Percentiles rank a stretch among this genome's conserved stretches.
Conservation (phyloP, 2,113 vertebrate species). For the Heterocephalus glaber region DNA sequence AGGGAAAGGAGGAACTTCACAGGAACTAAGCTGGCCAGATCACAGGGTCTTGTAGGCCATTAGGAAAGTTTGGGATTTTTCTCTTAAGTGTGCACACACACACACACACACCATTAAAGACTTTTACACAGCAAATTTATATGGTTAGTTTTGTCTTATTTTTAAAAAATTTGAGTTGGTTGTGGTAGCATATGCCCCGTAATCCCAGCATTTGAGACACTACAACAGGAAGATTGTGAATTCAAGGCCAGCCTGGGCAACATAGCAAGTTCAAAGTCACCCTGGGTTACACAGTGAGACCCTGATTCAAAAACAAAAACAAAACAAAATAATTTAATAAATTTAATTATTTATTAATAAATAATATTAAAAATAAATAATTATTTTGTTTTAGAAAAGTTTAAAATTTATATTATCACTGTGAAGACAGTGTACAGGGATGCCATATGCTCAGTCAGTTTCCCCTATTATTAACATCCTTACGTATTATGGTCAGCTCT, state of each 20-base stretch:
- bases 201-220: background rate
- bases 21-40: background rate
- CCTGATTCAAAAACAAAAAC: background rate
- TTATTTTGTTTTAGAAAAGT: background rate
- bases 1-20: background rate
- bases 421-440: background rate
- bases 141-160: background rate
- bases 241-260: background rate
- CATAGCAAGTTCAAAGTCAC: background rate
- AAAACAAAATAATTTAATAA: background rate
- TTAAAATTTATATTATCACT: conserved; percentile 13
- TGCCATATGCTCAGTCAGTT: background rate
- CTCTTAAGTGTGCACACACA: background rate
- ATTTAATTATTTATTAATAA: no score
- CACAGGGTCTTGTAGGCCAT: background rate
- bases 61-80: background rate
- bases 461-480: background rate
- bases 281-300: background rate
- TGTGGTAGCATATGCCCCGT: background rate
- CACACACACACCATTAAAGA: background rate
- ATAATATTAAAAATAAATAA: no score
- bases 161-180: background rate
- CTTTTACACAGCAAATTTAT: background rate
- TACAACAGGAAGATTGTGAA: background rate
- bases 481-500: background rate